phyloP scores from a whole-genome alignment of 2,888 invertebrate genomes.

The Aphelenchoides bicaudatus region DNA sequence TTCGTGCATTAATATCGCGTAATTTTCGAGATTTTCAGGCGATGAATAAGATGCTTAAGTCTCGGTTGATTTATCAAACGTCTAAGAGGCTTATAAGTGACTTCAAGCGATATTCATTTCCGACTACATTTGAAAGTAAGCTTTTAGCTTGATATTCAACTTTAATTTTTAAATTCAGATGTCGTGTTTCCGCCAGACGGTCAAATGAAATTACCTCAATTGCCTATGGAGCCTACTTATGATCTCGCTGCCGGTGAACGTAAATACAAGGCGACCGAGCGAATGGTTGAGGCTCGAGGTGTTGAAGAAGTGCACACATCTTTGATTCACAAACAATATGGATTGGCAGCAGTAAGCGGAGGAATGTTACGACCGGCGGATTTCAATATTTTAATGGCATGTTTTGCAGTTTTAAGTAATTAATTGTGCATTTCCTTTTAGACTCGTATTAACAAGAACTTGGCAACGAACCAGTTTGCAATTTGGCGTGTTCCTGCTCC shows the following conservation, averaged over 20 bases:
- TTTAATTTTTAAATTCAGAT: constrained; percentile 37
- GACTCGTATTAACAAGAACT: constrained; percentile 72
- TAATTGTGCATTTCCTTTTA: constrained; percentile 61
- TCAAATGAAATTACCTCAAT: constrained; percentile 46
- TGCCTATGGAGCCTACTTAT: constrained; percentile 56
- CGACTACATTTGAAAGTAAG: constrained; percentile 57
- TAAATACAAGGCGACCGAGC: constrained; percentile 52
- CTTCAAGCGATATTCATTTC: constrained; percentile 42
- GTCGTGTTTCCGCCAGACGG: constrained; percentile 56
- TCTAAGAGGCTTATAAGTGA: neutral
- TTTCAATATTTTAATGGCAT: constrained; percentile 29
- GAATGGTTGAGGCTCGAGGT: constrained; percentile 57
- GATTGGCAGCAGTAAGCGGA: constrained; percentile 73
- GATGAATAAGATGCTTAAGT: neutral
- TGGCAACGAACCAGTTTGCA: constrained; percentile 79
- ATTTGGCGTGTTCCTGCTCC: constrained; percentile 89
- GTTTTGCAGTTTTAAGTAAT: neutral
- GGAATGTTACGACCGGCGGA: constrained; percentile 48
- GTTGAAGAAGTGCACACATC: constrained; percentile 71
- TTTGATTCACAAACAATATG: constrained; percentile 84
- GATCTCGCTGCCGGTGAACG: constrained; percentile 50
- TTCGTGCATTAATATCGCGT: too few relatives aligned
- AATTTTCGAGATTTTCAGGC: too few relatives aligned
- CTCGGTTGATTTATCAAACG: neutral
- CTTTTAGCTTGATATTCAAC: constrained; percentile 11